Conservation (phyloP, 2,113 vertebrate species). For the Aptenodytes patagonicus region DNA sequence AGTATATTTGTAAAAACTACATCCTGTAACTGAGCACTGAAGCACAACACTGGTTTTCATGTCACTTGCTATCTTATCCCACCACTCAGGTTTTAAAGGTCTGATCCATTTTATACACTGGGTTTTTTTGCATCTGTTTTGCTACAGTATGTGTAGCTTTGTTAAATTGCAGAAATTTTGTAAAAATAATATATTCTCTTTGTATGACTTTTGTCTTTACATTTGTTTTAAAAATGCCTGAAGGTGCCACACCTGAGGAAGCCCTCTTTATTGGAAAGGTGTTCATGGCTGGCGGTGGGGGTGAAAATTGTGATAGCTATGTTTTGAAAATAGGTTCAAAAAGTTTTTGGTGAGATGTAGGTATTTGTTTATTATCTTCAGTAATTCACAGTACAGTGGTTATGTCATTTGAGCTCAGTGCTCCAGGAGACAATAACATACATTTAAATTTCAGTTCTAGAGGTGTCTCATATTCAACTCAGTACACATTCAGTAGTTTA, state of each 20-base stretch:
- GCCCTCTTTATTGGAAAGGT: neutral
- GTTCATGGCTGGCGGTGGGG: neutral
- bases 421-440: neutral
- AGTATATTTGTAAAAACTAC: neutral
- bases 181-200: neutral
- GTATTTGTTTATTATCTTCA: neutral
- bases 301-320: neutral
- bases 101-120: neutral
- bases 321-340: neutral
- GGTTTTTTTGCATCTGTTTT: neutral
- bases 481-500: neutral
- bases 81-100: neutral
- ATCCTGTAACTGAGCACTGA: neutral
- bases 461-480: neutral
- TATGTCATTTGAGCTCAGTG: neutral
- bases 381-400: neutral
- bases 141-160: rapidly evolving
- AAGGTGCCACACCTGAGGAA: neutral
- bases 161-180: neutral
- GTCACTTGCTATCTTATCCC: neutral
- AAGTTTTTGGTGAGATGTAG: neutral
- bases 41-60: neutral
- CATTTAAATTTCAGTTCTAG: neutral
- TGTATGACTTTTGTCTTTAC: neutral
- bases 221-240: neutral